A percentile compares a stretch with the other conserved stretches of the same genome.
Evolutionary conservation across 2,888 invertebrate species (phyloP).

Genomic region (Aplocera efformata): DNA sequence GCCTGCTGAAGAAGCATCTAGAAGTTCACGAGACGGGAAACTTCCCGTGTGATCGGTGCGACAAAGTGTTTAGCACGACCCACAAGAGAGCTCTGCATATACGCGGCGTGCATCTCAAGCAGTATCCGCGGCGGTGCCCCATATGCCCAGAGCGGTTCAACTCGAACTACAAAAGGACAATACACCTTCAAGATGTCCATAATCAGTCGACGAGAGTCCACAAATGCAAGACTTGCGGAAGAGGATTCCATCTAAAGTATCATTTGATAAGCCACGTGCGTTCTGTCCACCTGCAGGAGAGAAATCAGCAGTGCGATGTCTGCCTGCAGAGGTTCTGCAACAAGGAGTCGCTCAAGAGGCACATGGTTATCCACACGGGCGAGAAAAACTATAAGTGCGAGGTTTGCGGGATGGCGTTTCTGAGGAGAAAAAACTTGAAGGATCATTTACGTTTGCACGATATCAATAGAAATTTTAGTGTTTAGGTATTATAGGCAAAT

Average conservation of each 20-base stretch:
- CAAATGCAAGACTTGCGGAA: slow-evolving; percentile 67
- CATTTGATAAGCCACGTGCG: slow-evolving; percentile 67
- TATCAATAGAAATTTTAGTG: slow-evolving; percentile 34
- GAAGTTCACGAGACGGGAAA: slow-evolving; percentile 70
- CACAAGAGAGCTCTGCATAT: slow-evolving; percentile 64
- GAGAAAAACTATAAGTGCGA: slow-evolving; percentile 79
- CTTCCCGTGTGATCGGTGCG: slow-evolving; percentile 64
- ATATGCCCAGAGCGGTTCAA: slow-evolving; percentile 72
- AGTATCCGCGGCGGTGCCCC: slow-evolving; percentile 63
- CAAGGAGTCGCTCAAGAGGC: slow-evolving; percentile 77
- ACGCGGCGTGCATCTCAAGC: slow-evolving; percentile 67
- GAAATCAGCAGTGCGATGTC: slow-evolving; percentile 75
- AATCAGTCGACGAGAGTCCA: slow-evolving; percentile 69
- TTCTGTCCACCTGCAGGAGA: slow-evolving; percentile 70
- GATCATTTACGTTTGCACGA: slow-evolving; percentile 69
- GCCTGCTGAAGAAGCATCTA: slow-evolving; percentile 66
- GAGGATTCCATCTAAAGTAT: slow-evolving; percentile 67
- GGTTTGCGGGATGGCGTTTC: slow-evolving; percentile 73
- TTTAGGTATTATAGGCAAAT: background rate
- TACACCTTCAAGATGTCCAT: slow-evolving; percentile 71
- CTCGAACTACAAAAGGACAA: slow-evolving; percentile 68
- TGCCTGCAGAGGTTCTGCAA: slow-evolving; percentile 77
- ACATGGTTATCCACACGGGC: slow-evolving; percentile 79
- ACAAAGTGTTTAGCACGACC: slow-evolving; percentile 64
- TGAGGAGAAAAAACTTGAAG: slow-evolving; percentile 68